Evolutionary conservation across 2,113 vertebrate genomes (phyloP), one percentile per base, ranked within the genome.

Genomic region (Gnathonemus echidnorhynchus): DNA sequence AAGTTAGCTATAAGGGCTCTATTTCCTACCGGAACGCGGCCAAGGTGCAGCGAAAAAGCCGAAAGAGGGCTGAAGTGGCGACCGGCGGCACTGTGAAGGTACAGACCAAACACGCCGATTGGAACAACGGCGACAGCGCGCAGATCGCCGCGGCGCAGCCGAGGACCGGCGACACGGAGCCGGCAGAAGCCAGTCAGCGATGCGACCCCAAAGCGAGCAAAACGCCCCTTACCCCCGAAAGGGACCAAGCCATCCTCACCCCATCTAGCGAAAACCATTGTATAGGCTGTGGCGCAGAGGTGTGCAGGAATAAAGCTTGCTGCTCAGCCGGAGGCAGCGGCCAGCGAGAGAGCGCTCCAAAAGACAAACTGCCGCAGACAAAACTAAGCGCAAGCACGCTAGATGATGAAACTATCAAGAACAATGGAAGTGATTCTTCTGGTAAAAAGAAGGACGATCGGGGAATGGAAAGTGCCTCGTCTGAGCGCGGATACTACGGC

Each of bases 1-100:
- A 97, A 96, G 97, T 98, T 94, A 97, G 97, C 95, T 98, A 98
- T 96, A 98, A 98, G 94, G 97, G 97, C 93, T 97, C 97, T 27
- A 96, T 98, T 91, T 98, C 97, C 1, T 98, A 98, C 94, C 96
- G 97, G 87, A 98, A 97, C 95, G 97, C 97, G 52, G 97, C 97
- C 90, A 97, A 97, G 94, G 96, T 97, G 90, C 96, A 97, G 92
- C 94, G 97, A 89, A 96, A 96, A 90, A 95, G 96, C 94, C 93
- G 94, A 90, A 95, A 97, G 92, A 96, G 95, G 94, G 93, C 95
- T 91, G 95, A 96, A 93, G 94, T 96, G 86, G 89, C 95, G 89
- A 92, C 95, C 92, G 95, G 94, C 88, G 92, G 94, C 92, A 94
- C 93, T 93, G 94, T 94, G 91, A 93, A 94, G 92, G 96, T 95